These are phyloP conservation scores for Hemiprocne comata DNA, from an alignment of 2,113 vertebrate genomes.

Conservation along the genomic window DNA sequence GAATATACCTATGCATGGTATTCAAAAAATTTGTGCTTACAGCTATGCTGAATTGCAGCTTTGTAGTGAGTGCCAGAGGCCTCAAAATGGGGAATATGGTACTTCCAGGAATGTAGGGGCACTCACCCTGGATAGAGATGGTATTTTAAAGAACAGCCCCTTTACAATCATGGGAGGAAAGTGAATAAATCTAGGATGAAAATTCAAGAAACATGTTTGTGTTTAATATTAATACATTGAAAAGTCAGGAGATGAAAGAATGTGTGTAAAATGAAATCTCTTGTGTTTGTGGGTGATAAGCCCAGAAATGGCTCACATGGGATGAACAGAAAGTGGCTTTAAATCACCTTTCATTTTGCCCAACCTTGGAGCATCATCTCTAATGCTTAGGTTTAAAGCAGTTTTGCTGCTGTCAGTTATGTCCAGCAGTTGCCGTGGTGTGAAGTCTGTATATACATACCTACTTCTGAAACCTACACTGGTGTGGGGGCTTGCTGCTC, in stretches of 20 bases:
- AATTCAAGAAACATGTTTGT: not conserved
- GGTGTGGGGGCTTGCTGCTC: accelerated
- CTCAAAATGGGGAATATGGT: not conserved
- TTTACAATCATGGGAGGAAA: not conserved
- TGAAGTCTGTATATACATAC: not conserved
- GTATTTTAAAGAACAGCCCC: not conserved
- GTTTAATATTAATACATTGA: not conserved
- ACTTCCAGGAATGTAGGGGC: not conserved
- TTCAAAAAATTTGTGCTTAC: not conserved
- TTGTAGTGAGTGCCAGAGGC: not conserved
- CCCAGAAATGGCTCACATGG: not conserved
- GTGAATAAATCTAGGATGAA: not conserved
- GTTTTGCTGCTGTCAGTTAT: not conserved
- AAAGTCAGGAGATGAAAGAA: not conserved
- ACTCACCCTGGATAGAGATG: not conserved
- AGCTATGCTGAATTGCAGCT: not conserved
- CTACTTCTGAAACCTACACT: accelerated
- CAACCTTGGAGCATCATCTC: not conserved
- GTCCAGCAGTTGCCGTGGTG: not conserved
- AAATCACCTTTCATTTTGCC: not conserved
- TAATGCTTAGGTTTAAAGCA: not conserved
- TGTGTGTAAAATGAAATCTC: not conserved
- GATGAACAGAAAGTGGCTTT: not conserved
- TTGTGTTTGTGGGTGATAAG: not conserved
- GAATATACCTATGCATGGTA: not conserved